Evolutionary conservation across 2,888 invertebrate genomes (phyloP).

Genomic region (Anticlea derivata): DNA sequence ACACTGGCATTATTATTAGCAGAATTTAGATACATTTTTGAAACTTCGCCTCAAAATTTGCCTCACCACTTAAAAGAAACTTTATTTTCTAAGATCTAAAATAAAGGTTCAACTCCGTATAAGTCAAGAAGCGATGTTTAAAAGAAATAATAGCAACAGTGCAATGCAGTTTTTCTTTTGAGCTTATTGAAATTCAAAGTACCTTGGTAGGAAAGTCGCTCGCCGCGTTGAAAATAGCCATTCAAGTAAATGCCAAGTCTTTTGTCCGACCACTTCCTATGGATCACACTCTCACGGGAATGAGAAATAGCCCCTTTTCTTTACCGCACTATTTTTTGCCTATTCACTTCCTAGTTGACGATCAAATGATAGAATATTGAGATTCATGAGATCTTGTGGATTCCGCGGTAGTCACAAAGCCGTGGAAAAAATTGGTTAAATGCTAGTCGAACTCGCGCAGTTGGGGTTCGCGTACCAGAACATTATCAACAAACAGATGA

Average conservation of each 20-base stretch:
- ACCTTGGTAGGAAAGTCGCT: constrained; percentile 1
- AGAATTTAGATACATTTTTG: too few species aligned
- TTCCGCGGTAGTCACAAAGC: not conserved
- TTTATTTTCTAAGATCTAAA: too few species aligned
- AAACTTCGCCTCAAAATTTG: too few species aligned
- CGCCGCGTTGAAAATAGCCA: constrained; percentile 7
- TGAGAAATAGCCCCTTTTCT: constrained; percentile 3
- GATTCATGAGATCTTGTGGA: constrained; percentile 7
- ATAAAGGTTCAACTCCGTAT: too few species aligned
- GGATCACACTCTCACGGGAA: constrained; percentile 17
- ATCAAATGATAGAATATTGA: not conserved
- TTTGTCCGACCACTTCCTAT: constrained; percentile 16
- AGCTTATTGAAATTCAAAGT: constrained; percentile 12
- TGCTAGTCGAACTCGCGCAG: too few species aligned
- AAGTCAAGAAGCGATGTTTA: too few species aligned
- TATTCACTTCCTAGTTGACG: constrained; percentile 6
- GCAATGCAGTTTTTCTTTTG: not conserved
- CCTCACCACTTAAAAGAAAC: too few species aligned
- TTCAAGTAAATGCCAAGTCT: constrained; percentile 10
- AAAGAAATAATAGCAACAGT: too few species aligned
- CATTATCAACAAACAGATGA: too few species aligned
- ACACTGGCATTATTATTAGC: too few species aligned
- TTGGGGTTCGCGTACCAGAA: too few species aligned
- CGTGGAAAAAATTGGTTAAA: too few species aligned
- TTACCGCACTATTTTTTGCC: constrained; percentile 3